Evolutionary conservation across 2,113 vertebrate species (phyloP).

Genomic region (Ophthalmolycus amberensis): DNA sequence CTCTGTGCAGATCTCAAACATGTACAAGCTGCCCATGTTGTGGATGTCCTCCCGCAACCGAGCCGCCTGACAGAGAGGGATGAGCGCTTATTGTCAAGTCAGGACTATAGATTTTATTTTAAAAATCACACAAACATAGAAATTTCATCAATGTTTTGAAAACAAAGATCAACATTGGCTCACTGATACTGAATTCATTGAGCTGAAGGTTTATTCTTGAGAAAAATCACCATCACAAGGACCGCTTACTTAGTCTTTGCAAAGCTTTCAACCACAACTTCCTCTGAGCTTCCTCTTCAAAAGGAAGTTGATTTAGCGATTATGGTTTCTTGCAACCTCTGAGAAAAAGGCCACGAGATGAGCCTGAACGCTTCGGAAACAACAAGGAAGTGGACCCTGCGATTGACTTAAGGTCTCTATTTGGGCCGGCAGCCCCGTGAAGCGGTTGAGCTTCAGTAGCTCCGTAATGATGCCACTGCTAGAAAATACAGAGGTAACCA

Average conservation of each 20-base stretch:
- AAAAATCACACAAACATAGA: not conserved
- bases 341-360: not conserved
- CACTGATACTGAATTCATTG: not conserved
- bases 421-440: not conserved
- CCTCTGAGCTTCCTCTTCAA: not conserved
- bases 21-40: constrained; percentile 98
- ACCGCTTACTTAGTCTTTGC: not conserved
- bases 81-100: not conserved
- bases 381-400: not conserved
- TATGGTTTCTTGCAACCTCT: not conserved
- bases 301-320: not conserved
- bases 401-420: not conserved
- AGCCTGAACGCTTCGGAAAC: not conserved
- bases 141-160: not conserved
- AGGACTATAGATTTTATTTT: too few relatives aligned
- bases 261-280: not conserved
- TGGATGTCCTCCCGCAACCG: constrained; percentile 95
- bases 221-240: not conserved
- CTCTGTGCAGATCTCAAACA: constrained; percentile 99
- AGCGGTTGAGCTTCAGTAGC: not conserved
- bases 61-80: constrained; percentile 84
- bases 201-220: not conserved
- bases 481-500: not conserved
- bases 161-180: not conserved
- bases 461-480: not conserved